Conservation (phyloP, 2,888 invertebrate species). For the Eristalis arbustorum region DNA sequence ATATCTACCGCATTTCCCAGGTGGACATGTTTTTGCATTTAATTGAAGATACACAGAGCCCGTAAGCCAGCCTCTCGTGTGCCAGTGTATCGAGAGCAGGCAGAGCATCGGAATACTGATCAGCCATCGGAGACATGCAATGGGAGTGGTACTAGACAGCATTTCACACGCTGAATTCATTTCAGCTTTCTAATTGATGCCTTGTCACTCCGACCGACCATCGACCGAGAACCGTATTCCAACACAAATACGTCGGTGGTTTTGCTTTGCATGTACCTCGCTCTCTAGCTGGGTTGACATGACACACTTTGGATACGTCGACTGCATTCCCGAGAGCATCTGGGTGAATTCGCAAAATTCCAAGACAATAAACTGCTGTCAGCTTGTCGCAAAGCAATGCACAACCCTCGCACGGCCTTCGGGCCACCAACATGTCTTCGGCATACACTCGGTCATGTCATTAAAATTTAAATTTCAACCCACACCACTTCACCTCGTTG, state of each 20-base stretch:
- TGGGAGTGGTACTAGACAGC: neutral
- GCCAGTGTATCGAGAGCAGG: neutral
- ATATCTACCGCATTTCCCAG: neutral
- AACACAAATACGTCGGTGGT: neutral
- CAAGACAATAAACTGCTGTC: neutral
- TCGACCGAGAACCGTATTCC: neutral
- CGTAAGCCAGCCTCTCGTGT: neutral
- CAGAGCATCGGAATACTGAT: neutral
- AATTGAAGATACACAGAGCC: neutral
- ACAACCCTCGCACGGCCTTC: neutral
- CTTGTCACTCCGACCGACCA: neutral
- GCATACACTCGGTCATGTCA: neutral
- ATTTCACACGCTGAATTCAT: neutral
- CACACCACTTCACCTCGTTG: constrained; percentile 28
- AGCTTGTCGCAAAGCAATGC: neutral
- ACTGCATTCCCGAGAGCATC: neutral
- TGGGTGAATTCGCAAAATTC: neutral
- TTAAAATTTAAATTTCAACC: constrained; percentile 35
- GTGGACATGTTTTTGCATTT: neutral
- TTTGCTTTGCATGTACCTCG: neutral
- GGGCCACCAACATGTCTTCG: neutral
- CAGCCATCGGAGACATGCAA: neutral
- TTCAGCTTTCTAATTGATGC: neutral
- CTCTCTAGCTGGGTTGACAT: neutral
- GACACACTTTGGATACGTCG: neutral